These are phyloP conservation scores for Sebastes steindachneri DNA, from an alignment of 2,797 vertebrate genomes.

Conservation along the genomic window DNA sequence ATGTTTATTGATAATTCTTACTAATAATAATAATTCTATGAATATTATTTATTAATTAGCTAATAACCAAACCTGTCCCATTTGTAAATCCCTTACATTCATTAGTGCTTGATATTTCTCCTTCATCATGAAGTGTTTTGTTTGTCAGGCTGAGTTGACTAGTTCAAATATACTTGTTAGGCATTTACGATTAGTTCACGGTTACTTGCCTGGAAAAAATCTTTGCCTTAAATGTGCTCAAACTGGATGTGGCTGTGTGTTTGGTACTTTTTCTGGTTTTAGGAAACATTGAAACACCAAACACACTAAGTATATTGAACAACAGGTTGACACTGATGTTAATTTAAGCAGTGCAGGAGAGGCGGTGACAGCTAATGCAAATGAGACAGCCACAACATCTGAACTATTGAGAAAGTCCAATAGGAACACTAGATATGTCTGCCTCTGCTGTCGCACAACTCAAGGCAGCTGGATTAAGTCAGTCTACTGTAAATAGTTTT, in stretches of 20 bases:
- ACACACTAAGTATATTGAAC: constrained; percentile 4
- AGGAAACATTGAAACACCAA: constrained; percentile 47
- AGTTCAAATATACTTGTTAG: constrained; percentile 40
- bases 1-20: no score
- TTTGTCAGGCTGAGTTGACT: constrained; percentile 28
- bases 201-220: constrained; percentile 36
- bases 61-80: no score
- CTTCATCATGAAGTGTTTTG: constrained; percentile 33
- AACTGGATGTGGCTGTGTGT: constrained; percentile 30
- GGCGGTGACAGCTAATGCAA: background rate
- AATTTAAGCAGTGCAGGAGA: constrained; percentile 11
- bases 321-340: background rate
- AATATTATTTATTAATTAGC: no score
- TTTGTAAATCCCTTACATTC: background rate
- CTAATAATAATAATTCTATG: no score
- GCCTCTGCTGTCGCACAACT: no score
- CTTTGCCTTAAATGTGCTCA: constrained; percentile 37
- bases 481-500: no score
- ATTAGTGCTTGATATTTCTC: constrained; percentile 11
- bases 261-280: constrained; percentile 52
- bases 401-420: background rate
- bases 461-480: no score
- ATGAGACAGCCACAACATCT: background rate
- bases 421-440: background rate
- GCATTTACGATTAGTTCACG: constrained; percentile 34